Percentiles rank a stretch among this genome's conserved stretches.
phyloP scores from a whole-genome alignment of 2,113 vertebrate species.

The Callithrix jacchus region DNA sequence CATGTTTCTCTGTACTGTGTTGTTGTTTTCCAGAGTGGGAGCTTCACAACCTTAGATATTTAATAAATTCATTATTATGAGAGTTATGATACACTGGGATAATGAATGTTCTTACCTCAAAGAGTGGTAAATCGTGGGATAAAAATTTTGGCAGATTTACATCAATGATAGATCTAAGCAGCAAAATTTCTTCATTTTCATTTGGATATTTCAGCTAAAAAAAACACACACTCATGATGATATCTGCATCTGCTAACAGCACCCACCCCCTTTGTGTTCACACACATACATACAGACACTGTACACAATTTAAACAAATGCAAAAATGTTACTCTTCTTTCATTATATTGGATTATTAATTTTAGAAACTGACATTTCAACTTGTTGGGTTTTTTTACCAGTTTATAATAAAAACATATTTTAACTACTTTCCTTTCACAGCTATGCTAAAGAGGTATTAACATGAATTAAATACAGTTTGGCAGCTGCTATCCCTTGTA shows the following conservation, averaged over 20 bases:
- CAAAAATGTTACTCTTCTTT: neutral
- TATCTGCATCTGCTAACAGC: neutral
- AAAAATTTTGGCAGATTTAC: constrained; percentile 95
- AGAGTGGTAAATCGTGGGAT: constrained; percentile 92
- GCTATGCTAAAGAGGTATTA: neutral
- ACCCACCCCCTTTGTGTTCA: fast-evolving
- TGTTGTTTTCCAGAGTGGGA: neutral
- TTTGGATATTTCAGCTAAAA: constrained; percentile 90
- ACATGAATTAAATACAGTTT: neutral
- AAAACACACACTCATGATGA: constrained; percentile 33
- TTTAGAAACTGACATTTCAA: neutral
- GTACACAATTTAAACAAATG: neutral
- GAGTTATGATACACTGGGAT: neutral
- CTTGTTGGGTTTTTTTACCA: neutral
- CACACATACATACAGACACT: neutral
- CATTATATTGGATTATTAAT: neutral
- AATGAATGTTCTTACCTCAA: constrained; percentile 87
- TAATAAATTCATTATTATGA: neutral
- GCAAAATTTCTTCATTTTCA: constrained; percentile 93
- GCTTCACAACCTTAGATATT: neutral
- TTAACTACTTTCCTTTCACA: neutral
- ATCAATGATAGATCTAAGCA: constrained; percentile 93
- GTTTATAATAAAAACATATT: neutral
- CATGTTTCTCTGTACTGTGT: neutral
- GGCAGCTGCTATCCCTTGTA: neutral